phyloP scores from a whole-genome alignment of 2,797 vertebrate species.

The Masticophis lateralis region DNA sequence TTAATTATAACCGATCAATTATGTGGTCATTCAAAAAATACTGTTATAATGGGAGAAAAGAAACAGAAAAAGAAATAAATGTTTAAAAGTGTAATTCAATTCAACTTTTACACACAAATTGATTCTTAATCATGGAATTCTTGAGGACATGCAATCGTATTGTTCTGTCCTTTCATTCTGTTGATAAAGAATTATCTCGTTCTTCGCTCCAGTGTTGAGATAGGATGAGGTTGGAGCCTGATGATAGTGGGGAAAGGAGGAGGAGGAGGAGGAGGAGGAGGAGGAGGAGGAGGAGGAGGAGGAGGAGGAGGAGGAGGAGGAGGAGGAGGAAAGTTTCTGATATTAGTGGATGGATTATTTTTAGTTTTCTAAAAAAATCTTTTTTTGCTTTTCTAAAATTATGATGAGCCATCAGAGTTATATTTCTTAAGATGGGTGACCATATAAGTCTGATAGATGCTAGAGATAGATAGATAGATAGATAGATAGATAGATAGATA shows the following conservation, averaged over 20 bases:
- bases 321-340: too few species aligned
- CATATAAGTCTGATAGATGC: neutral
- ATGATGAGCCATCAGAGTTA: neutral
- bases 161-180: neutral
- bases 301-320: too few species aligned
- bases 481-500: too few species aligned
- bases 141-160: neutral
- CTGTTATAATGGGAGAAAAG: neutral
- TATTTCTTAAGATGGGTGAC: neutral
- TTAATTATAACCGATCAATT: neutral
- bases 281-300: too few species aligned
- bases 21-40: neutral
- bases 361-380: neutral
- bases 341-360: neutral
- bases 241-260: neutral
- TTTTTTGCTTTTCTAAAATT: neutral
- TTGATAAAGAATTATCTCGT: neutral
- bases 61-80: neutral
- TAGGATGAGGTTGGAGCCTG: neutral
- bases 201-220: neutral
- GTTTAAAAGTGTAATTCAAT: neutral
- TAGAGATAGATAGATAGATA: too few species aligned
- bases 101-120: neutral
- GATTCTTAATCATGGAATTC: neutral
- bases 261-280: too few species aligned